phyloP scores from a whole-genome alignment of 2,888 invertebrate species.

The Plagodis dolabraria region DNA sequence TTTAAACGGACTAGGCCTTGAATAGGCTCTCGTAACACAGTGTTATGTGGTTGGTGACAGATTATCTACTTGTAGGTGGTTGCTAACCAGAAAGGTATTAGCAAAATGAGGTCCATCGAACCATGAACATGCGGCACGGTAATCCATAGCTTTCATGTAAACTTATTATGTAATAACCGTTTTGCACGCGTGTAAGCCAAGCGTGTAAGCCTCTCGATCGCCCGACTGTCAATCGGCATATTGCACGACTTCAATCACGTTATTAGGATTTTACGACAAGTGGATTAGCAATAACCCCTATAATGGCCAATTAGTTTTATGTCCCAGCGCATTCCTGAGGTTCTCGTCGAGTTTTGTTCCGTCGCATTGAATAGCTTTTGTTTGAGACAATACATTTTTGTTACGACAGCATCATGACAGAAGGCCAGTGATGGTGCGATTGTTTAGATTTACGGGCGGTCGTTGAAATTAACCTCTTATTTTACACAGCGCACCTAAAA shows the following conservation, averaged over 20 bases:
- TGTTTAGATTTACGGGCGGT: constrained; percentile 61
- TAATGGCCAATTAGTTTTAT: constrained; percentile 60
- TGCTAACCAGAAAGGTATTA: background rate
- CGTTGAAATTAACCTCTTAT: constrained; percentile 56
- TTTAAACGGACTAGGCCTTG: too few species aligned
- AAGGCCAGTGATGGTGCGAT: constrained; percentile 55
- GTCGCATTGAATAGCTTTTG: constrained; percentile 62
- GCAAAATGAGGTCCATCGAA: constrained; percentile 32
- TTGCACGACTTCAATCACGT: constrained; percentile 46
- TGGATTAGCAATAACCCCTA: constrained; percentile 48
- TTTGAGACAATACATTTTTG: constrained; percentile 65
- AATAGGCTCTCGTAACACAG: too few species aligned
- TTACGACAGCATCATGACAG: constrained; percentile 56
- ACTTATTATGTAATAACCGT: too few species aligned
- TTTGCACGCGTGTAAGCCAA: too few species aligned
- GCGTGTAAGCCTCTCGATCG: too few species aligned
- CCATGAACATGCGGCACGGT: background rate
- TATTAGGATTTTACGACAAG: constrained; percentile 47
- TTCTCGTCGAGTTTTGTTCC: constrained; percentile 36
- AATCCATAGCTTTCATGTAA: too few species aligned
- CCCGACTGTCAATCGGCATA: too few species aligned
- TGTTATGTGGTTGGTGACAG: too few species aligned
- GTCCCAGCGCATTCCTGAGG: constrained; percentile 47
- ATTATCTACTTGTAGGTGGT: too few species aligned
- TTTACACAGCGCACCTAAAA: constrained; percentile 34